Percentiles rank a stretch among this genome's conserved stretches.
Evolutionary conservation across 2,797 vertebrate species (phyloP).

Genomic region (Oryzias dopingdopingensis): DNA sequence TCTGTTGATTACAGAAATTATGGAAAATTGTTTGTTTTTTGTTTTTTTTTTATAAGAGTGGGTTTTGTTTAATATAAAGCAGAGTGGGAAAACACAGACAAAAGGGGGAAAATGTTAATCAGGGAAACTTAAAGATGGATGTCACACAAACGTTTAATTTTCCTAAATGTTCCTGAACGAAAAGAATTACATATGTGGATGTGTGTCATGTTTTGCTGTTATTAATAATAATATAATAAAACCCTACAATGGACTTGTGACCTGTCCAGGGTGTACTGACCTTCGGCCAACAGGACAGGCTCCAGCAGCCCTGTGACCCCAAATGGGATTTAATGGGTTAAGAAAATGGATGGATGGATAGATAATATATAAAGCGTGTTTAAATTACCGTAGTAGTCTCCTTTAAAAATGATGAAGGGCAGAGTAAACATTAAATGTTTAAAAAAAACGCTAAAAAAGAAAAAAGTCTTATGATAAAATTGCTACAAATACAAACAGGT

Average conservation of each 20-base stretch:
- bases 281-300: no score
- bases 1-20: no score
- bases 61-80: conserved; percentile 8
- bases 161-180: not conserved
- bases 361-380: not conserved
- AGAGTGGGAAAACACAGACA: conserved; percentile 35
- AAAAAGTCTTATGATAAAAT: conserved; percentile 35
- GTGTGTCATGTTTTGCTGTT: no score
- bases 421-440: conserved; percentile 16
- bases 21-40: no score
- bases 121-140: conserved; percentile 35
- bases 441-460: conserved; percentile 28
- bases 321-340: no score
- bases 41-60: no score
- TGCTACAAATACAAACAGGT: conserved; percentile 27
- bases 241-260: no score
- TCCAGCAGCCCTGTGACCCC: no score
- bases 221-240: no score
- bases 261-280: no score
- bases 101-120: conserved; percentile 10
- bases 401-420: conserved; percentile 5
- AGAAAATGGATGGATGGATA: no score
- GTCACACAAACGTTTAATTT: conserved; percentile 9
- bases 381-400: conserved; percentile 10
- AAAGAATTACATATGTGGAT: not conserved